Evolutionary conservation across 2,113 vertebrate species (phyloP), one percentile per base, ranked within the genome.

Genomic region (Kryptolebias marmoratus): DNA sequence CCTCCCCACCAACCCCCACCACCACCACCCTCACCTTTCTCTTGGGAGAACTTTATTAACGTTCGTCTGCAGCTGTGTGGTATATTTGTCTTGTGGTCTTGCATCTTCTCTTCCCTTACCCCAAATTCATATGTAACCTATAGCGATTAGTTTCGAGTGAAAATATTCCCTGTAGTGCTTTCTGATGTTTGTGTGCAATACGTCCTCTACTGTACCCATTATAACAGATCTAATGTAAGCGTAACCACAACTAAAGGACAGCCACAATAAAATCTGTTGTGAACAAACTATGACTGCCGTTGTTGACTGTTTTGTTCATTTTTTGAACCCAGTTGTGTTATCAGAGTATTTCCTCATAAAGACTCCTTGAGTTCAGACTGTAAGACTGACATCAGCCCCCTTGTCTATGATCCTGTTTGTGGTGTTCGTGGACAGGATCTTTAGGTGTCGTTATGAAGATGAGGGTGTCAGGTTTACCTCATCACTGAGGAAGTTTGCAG

Each of bases 121-220:
- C 94, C 81, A 56, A 78, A 95, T 94, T 95, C 95, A 97, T 97
- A 95, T 96, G 94, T 96, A 96, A 95, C 91, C 93, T 95, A 93
- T 96, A 96, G 96, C 95, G 93, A 94, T 94, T 98, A 97, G 96
- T 95, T 96, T 96, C 87, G 93, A 95, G 95, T 96, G 93, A 93
- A 96, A 96, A 95, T 97, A 96, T 96, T 95, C 95, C 92, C 95
- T 94, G 39, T 42, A 96, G 94, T 96, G 96, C 96, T 98, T 98
- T 97, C 96, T 95, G 95, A 97, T 96, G 95, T 97, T 96, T 97
- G 96, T 99, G 97, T 97, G 96, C 96, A 96, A 97, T 97, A 90
- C 94, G 93, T 95, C 95, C 94, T 95, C 94, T 91, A 94, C 94
- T 95, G 93, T 91, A 94, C 91, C 91, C 93, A 84, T 90, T 22